Percentiles rank a stretch among this genome's conserved stretches.
These are phyloP conservation scores for Scotopteryx bipunctaria DNA, from an alignment of 2,888 invertebrate genomes.

Conservation along the genomic window DNA sequence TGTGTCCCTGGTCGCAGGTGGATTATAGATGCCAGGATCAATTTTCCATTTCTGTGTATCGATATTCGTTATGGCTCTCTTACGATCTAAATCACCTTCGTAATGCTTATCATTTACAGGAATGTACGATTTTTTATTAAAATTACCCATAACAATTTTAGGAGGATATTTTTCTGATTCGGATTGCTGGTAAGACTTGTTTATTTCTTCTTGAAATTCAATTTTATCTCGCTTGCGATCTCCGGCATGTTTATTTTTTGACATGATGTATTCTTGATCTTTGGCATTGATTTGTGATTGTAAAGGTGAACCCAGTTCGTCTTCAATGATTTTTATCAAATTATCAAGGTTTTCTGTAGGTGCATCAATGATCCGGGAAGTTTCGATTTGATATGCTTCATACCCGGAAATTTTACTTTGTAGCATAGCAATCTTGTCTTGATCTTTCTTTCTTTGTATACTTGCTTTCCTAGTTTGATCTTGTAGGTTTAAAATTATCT, in stretches of 20 bases:
- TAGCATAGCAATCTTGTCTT: slow-evolving; percentile 54
- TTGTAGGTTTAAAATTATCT: slow-evolving; percentile 69
- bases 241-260: slow-evolving; percentile 38
- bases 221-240: slow-evolving; percentile 40
- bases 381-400: slow-evolving; percentile 47
- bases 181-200: slow-evolving; percentile 31
- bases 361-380: slow-evolving; percentile 45
- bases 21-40: slow-evolving; percentile 37
- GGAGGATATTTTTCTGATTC: slow-evolving; percentile 48
- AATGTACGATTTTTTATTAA: slow-evolving; percentile 50
- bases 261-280: slow-evolving; percentile 34
- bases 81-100: slow-evolving; percentile 51
- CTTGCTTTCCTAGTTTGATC: slow-evolving; percentile 57
- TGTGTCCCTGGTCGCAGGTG: slow-evolving; percentile 34
- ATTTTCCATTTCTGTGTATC: slow-evolving; percentile 50
- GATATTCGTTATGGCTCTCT: slow-evolving; percentile 54
- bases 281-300: slow-evolving; percentile 38
- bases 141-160: slow-evolving; percentile 55
- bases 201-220: slow-evolving; percentile 39
- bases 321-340: slow-evolving; percentile 70
- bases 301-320: slow-evolving; percentile 60
- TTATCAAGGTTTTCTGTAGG: slow-evolving; percentile 63
- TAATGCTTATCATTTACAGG: slow-evolving; percentile 45
- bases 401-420: slow-evolving; percentile 58
- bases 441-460: slow-evolving; percentile 56